These are phyloP conservation scores for Heterotis niloticus DNA, from an alignment of 2,113 vertebrate species.

Conservation along the genomic window DNA sequence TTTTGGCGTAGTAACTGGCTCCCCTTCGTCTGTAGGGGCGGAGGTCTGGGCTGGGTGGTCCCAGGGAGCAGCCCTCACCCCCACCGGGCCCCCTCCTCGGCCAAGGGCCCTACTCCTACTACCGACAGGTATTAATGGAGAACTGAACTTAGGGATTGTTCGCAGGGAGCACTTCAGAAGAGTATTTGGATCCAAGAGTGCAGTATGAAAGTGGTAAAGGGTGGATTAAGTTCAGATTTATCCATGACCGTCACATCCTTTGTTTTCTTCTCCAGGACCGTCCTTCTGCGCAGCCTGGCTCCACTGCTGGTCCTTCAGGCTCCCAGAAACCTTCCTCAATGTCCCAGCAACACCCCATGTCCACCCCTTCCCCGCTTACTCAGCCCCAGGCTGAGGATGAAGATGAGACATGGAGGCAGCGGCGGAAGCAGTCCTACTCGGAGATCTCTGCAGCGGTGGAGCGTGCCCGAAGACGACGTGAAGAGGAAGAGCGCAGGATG, in stretches of 20 bases:
- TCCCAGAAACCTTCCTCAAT: slow-evolving; percentile 43
- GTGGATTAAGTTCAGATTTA: not conserved
- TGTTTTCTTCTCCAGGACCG: slow-evolving; percentile 48
- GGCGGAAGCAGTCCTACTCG: slow-evolving; percentile 81
- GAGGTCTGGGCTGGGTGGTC: slow-evolving; percentile 62
- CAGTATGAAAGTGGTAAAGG: not conserved
- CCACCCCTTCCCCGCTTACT: slow-evolving; percentile 46
- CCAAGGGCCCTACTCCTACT: slow-evolving; percentile 66
- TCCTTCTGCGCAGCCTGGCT: slow-evolving; percentile 48
- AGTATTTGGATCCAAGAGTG: not conserved
- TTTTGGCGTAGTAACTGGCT: not conserved
- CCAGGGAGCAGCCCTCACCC: slow-evolving; percentile 65
- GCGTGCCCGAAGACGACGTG: slow-evolving; percentile 78
- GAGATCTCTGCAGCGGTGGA: slow-evolving; percentile 87
- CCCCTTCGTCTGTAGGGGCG: slow-evolving; percentile 58
- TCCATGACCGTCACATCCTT: not conserved
- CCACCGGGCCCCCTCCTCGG: slow-evolving; percentile 64
- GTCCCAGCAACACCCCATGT: slow-evolving; percentile 47
- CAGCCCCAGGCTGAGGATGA: slow-evolving; percentile 74
- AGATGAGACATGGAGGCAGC: slow-evolving; percentile 88
- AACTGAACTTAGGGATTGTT: slow-evolving; percentile 30
- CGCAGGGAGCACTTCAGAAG: not conserved
- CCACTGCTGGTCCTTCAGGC: slow-evolving; percentile 12
- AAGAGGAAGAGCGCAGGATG: slow-evolving; percentile 87
- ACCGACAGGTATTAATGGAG: slow-evolving; percentile 58